Conservation (phyloP, 2,888 invertebrate species). For the Scelioninae gen. 1 region DNA sequence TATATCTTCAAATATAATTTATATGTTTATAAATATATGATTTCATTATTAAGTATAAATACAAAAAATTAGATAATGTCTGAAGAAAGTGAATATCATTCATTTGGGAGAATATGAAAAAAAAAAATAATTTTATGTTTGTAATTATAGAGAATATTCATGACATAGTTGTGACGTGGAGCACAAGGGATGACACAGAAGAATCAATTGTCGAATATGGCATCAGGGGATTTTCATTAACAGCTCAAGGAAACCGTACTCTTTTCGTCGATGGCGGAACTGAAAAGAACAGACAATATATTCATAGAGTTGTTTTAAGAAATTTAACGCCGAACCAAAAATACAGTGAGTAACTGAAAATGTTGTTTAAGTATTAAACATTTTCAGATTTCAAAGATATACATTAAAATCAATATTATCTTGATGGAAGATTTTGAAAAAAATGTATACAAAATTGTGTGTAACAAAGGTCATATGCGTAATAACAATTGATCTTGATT, state of each 20-base stretch:
- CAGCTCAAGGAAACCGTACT: constrained; percentile 86
- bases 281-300: constrained; percentile 87
- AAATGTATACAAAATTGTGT: too few species aligned
- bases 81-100: not conserved
- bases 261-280: constrained; percentile 91
- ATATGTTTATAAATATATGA: too few species aligned
- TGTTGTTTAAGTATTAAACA: too few species aligned
- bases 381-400: too few species aligned
- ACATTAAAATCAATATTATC: too few species aligned
- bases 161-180: constrained; percentile 93
- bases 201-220: constrained; percentile 91
- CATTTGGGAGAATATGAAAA: not conserved
- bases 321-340: constrained; percentile 87
- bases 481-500: too few species aligned
- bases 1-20: too few species aligned
- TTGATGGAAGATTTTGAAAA: too few species aligned
- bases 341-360: constrained; percentile 87
- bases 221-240: constrained; percentile 86
- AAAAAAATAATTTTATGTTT: not conserved
- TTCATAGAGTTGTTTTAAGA: constrained; percentile 89
- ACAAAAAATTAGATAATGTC: not conserved
- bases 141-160: constrained; percentile 86
- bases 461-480: too few species aligned
- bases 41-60: too few species aligned
- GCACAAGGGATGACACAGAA: constrained; percentile 89